These are phyloP conservation scores for Ceyx erithaca DNA, from an alignment of 2,797 vertebrate species.

Conservation along the genomic window DNA sequence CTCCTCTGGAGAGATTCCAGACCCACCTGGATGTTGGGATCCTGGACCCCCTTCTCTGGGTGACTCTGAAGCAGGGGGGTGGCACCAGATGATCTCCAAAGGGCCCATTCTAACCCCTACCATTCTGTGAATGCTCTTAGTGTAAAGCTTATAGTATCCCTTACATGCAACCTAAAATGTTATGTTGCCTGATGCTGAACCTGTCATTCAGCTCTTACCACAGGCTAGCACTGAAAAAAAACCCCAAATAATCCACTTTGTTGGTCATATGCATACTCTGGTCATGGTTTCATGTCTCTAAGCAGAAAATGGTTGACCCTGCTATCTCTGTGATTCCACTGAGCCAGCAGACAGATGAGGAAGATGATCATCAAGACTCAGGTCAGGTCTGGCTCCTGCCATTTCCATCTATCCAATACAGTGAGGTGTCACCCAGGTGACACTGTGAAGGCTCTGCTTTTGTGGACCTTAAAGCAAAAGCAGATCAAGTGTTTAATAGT, in stretches of 20 bases:
- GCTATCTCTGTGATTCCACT: neutral
- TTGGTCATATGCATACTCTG: neutral
- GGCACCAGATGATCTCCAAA: neutral
- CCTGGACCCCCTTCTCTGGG: neutral
- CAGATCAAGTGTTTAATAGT: neutral
- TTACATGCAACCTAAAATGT: accelerated
- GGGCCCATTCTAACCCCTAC: neutral
- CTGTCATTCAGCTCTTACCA: neutral
- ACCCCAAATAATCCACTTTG: accelerated
- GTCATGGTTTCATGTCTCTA: neutral
- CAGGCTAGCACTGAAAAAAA: neutral
- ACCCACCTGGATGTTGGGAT: neutral
- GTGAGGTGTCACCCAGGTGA: neutral
- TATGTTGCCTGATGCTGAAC: neutral
- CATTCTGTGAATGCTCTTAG: neutral
- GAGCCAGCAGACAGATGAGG: neutral
- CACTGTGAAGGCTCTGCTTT: neutral
- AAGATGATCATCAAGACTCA: neutral
- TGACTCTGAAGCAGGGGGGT: neutral
- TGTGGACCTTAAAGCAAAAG: neutral
- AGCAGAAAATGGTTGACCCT: slow-evolving; percentile 8
- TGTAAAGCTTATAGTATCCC: neutral
- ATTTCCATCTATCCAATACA: neutral
- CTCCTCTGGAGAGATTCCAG: neutral
- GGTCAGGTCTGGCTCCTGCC: slow-evolving; percentile 32